phyloP scores from a whole-genome alignment of 2,113 vertebrate species.

The Osmerus eperlanus region DNA sequence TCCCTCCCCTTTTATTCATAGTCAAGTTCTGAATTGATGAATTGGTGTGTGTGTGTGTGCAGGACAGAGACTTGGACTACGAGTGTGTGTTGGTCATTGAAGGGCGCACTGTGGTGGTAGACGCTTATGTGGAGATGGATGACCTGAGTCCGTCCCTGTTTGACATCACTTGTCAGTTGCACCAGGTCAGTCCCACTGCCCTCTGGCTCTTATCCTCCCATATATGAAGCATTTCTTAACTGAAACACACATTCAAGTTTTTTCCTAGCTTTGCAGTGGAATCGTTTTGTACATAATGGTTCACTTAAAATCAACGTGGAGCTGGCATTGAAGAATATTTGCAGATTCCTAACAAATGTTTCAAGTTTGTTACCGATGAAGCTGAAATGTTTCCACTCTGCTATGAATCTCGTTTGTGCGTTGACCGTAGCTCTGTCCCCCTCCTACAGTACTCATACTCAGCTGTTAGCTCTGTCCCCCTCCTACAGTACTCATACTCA shows the following conservation, averaged over 20 bases:
- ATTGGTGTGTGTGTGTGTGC: background rate
- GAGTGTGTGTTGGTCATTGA: constrained; percentile 91
- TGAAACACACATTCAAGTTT: background rate
- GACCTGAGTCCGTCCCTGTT: constrained; percentile 75
- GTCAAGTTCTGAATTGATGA: too few species aligned
- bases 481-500: constrained; percentile 82
- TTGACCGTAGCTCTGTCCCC: background rate
- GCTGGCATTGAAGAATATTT: too few species aligned
- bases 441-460: constrained; percentile 82
- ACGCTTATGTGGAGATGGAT: constrained; percentile 80
- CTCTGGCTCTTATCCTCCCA: background rate
- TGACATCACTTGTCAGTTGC: constrained; percentile 84
- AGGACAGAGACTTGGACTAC: constrained; percentile 84
- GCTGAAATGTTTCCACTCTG: background rate
- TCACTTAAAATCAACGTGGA: too few species aligned
- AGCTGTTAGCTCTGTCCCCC: constrained; percentile 43
- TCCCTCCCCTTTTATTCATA: too few species aligned
- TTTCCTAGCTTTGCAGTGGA: too few species aligned
- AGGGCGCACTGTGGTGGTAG: constrained; percentile 83
- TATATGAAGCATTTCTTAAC: background rate
- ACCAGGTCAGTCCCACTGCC: constrained; percentile 73
- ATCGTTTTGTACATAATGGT: too few species aligned
- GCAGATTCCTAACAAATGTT: background rate
- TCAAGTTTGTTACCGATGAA: background rate
- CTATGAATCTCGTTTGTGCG: background rate